Conservation (phyloP, 1,140 invertebrate genomes). For the Psilanteris sp. region DNA sequence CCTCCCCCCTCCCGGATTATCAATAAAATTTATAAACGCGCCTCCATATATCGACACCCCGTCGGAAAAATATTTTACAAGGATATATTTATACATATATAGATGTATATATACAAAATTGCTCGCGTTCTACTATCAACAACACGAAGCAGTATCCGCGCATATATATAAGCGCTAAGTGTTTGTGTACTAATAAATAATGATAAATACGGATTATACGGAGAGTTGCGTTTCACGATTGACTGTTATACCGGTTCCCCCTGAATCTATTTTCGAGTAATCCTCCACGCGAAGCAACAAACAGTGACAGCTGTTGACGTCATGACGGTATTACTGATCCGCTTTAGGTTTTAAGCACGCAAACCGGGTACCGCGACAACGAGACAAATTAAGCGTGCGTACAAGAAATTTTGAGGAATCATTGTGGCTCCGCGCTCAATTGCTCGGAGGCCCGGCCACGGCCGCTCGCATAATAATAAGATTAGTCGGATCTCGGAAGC, state of each 20-base stretch:
- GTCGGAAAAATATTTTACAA: too few species aligned
- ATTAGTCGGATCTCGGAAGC: conserved; percentile 34
- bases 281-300: conserved; percentile 76
- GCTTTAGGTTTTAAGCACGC: conserved; percentile 61
- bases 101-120: conserved; percentile 1
- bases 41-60: too few species aligned
- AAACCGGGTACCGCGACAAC: conserved; percentile 61
- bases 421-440: conserved; percentile 54
- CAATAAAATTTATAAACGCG: too few species aligned
- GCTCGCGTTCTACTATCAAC: conserved; percentile 1
- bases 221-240: conserved; percentile 71
- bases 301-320: conserved; percentile 76
- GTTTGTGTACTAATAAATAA: conserved; percentile 63
- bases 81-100: too few species aligned
- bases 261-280: conserved; percentile 77
- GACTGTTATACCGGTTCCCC: conserved; percentile 67
- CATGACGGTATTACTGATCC: conserved; percentile 59
- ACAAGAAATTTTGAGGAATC: conserved; percentile 40
- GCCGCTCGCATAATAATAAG: conserved; percentile 44
- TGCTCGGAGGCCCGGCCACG: conserved; percentile 18
- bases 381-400: conserved; percentile 58
- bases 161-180: conserved; percentile 32
- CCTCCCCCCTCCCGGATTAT: too few species aligned
- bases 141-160: conserved; percentile 8
- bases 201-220: conserved; percentile 76